A percentile compares a stretch with the other conserved stretches of the same genome.
Conservation (phyloP, 2,113 vertebrate species). For the Plotosus lineatus region DNA sequence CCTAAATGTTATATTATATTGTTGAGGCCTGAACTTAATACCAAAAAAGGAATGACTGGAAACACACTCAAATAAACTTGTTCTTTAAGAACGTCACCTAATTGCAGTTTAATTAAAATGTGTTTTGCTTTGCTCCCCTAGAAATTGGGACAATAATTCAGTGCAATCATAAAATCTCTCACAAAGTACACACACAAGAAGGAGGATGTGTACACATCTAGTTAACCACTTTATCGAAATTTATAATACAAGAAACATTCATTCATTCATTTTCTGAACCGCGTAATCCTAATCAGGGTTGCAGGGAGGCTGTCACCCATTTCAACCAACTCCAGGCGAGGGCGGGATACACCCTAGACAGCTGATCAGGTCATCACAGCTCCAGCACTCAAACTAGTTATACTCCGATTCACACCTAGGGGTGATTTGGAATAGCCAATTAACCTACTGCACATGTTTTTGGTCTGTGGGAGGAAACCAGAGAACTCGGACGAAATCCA, state of each 20-base stretch:
- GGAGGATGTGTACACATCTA: neutral
- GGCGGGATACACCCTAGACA: too few relatives aligned
- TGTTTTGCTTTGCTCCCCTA: neutral
- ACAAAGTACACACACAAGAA: neutral
- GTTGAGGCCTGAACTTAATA: conserved; percentile 69
- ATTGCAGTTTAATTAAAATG: neutral
- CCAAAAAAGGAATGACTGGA: conserved; percentile 67
- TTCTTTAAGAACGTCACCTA: neutral
- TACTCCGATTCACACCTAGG: too few relatives aligned
- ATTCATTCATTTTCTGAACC: neutral
- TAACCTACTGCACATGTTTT: too few relatives aligned
- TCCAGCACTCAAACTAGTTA: too few relatives aligned
- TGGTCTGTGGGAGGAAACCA: too few relatives aligned
- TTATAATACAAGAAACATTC: neutral
- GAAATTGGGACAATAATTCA: neutral
- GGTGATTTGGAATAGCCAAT: too few relatives aligned
- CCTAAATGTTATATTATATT: conserved; percentile 76
- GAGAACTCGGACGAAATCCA: too few relatives aligned
- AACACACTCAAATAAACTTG: conserved; percentile 46
- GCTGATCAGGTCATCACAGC: too few relatives aligned
- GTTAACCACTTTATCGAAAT: neutral
- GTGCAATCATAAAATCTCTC: neutral
- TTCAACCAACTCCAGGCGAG: too few relatives aligned
- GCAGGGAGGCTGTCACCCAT: too few relatives aligned
- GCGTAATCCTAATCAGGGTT: too few relatives aligned